These are phyloP conservation scores for Melanotaenia trifasciata DNA, from an alignment of 2,797 vertebrate genomes.

Conservation along the genomic window DNA sequence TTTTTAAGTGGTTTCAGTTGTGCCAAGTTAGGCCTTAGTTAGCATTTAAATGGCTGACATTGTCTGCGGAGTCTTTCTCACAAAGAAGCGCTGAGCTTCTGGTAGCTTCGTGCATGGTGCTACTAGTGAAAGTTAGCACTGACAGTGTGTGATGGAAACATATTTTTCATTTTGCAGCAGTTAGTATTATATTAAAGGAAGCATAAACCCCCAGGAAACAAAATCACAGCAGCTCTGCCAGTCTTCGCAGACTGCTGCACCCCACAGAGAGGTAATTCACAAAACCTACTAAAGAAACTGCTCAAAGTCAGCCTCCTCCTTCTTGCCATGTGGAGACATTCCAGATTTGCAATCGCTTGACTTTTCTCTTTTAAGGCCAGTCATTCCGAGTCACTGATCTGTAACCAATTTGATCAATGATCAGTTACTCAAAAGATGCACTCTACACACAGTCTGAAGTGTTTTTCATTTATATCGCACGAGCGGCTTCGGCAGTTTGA, in stretches of 20 bases:
- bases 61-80: constrained; percentile 37
- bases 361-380: not conserved
- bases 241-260: not conserved
- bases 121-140: not conserved
- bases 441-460: not conserved
- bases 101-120: not conserved
- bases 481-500: too few species aligned
- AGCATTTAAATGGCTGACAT: constrained; percentile 71
- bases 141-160: not conserved
- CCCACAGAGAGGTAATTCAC: constrained; percentile 9
- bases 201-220: rapidly evolving
- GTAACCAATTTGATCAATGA: not conserved
- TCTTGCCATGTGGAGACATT: constrained; percentile 37
- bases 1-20: not conserved
- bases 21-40: constrained; percentile 49
- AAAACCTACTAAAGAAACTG: constrained; percentile 6
- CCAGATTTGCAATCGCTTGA: not conserved
- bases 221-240: not conserved
- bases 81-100: constrained; percentile 62
- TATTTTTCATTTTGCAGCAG: not conserved
- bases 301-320: constrained; percentile 15
- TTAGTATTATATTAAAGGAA: not conserved
- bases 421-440: not conserved
- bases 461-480: not conserved
- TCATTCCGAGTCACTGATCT: not conserved